Percentiles rank a stretch among this genome's conserved stretches.
Conservation (phyloP, 2,113 vertebrate species). For the Indicator indicator region DNA sequence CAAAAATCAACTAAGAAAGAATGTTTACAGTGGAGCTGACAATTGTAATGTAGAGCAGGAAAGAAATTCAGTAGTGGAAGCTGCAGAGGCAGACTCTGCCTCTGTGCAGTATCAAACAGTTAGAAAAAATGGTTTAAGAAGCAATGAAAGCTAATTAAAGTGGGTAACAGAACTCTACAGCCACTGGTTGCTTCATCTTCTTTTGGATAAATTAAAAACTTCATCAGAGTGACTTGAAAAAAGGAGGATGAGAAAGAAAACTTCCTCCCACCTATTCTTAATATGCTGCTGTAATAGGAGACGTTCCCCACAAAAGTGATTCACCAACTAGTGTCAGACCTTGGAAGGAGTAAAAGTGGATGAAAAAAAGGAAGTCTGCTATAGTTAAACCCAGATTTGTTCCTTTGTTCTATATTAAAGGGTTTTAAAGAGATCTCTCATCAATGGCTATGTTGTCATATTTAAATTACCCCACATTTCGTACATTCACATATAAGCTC, state of each 20-base stretch:
- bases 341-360: not conserved
- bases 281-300: not conserved
- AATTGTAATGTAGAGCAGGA: not conserved
- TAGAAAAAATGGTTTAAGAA: not conserved
- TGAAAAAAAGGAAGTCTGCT: not conserved
- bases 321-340: not conserved
- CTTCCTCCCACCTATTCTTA: fast-evolving
- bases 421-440: not conserved
- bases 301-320: not conserved
- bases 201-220: not conserved
- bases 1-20: not conserved
- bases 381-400: not conserved
- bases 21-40: not conserved
- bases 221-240: not conserved
- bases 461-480: not conserved
- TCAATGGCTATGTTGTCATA: not conserved
- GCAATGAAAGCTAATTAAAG: not conserved
- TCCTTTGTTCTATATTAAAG: not conserved
- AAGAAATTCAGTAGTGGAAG: not conserved
- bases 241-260: not conserved
- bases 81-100: not conserved
- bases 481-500: not conserved
- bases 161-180: not conserved
- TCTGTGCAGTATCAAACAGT: not conserved
- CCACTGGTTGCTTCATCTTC: not conserved